Conservation (phyloP, 2,113 vertebrate genomes). For the Agapornis roseicollis region DNA sequence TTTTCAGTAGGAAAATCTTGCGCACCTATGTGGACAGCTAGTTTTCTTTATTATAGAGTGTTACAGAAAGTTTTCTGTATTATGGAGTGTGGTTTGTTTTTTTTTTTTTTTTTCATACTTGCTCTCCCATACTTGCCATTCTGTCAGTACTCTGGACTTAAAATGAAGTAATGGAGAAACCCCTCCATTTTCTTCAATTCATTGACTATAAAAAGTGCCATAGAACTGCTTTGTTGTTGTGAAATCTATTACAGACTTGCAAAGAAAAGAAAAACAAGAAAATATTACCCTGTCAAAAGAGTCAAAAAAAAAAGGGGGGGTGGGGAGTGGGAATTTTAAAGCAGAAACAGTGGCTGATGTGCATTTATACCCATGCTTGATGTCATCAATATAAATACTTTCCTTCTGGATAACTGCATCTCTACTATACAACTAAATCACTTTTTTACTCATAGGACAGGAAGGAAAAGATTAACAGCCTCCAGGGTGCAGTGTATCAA, state of each 20-base stretch:
- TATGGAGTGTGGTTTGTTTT: neutral
- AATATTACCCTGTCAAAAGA: conserved; percentile 25
- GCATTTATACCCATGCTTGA: conserved; percentile 27
- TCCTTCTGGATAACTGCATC: neutral
- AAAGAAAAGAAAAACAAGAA: conserved; percentile 28
- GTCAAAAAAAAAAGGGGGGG: neutral
- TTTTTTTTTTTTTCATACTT: neutral
- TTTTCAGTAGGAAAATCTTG: neutral
- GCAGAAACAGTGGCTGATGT: conserved; percentile 23
- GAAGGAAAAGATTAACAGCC: neutral
- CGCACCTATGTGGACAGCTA: neutral
- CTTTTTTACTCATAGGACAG: neutral
- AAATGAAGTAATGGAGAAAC: conserved; percentile 59
- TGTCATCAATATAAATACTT: conserved; percentile 40
- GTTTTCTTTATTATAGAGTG: neutral
- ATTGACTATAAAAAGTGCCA: conserved; percentile 31
- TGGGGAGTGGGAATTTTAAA: conserved; percentile 45
- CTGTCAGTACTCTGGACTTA: conserved; percentile 5
- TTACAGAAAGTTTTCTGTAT: neutral
- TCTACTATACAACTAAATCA: neutral
- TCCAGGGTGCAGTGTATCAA: neutral
- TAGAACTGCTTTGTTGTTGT: conserved; percentile 43
- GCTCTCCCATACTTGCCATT: neutral
- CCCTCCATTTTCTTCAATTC: conserved; percentile 60
- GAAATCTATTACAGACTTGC: conserved; percentile 37